Evolutionary conservation across 2,113 vertebrate genomes (phyloP).

Genomic region (Helogale parvula): DNA sequence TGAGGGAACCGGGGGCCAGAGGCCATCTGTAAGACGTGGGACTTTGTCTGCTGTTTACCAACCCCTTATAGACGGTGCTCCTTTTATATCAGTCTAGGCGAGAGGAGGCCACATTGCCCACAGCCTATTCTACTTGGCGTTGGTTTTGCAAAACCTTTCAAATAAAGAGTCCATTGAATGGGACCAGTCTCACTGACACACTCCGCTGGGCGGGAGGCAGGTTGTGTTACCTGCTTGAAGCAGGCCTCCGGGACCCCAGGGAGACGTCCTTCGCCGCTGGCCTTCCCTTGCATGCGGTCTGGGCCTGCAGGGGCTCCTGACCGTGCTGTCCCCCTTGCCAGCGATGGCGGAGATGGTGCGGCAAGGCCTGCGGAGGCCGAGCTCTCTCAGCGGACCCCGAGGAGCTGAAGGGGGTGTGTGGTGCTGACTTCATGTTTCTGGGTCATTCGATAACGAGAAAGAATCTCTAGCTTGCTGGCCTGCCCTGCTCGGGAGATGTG

Average conservation of each 20-base stretch:
- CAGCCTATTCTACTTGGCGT: background rate
- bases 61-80: background rate
- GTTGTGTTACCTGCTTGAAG: constrained; percentile 44
- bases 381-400: background rate
- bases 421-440: background rate
- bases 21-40: fast-evolving
- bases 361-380: background rate
- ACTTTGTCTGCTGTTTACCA: background rate
- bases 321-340: fast-evolving
- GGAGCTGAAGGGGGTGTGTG: background rate
- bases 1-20: background rate
- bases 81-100: background rate
- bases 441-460: background rate
- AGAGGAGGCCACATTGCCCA: background rate
- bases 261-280: background rate
- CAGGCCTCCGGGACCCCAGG: background rate
- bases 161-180: constrained; percentile 45
- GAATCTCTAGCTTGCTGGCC: background rate
- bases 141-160: background rate
- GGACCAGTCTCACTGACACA: background rate
- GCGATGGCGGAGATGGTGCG: fast-evolving
- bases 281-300: background rate
- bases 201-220: background rate
- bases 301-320: background rate
- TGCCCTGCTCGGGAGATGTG: background rate